Conservation (phyloP, 2,113 vertebrate species). For the Oryctolagus cuniculus region DNA sequence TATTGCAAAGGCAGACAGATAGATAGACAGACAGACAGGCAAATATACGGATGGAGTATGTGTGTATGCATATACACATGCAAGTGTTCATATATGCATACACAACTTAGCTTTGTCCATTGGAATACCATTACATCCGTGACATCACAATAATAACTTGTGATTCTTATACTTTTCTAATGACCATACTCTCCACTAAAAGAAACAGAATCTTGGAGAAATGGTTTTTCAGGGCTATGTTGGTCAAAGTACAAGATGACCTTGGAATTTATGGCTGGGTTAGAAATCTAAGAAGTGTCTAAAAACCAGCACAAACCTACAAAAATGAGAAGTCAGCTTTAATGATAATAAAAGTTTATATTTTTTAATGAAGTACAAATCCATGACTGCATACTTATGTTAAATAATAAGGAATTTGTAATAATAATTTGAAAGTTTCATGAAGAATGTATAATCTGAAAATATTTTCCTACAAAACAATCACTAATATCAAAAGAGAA, state of each 20-base stretch:
- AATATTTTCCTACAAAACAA: neutral
- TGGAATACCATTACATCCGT: neutral
- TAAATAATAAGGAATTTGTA: neutral
- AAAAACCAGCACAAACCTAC: neutral
- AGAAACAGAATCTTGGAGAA: neutral
- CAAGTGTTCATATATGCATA: no score
- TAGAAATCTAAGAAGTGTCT: neutral
- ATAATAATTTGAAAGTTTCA: neutral
- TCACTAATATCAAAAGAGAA: neutral
- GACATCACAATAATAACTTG: neutral
- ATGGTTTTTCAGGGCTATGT: neutral
- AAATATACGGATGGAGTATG: neutral
- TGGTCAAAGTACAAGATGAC: neutral
- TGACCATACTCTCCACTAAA: neutral
- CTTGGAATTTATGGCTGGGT: neutral
- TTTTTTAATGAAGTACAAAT: constrained; percentile 2
- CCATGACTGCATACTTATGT: neutral
- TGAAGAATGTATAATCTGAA: neutral
- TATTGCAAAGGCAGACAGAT: neutral
- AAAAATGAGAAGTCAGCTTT: neutral
- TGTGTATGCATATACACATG: no score
- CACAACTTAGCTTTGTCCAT: neutral
- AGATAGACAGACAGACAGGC: neutral
- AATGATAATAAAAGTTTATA: neutral
- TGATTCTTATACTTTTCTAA: neutral